Percentiles rank a stretch among this genome's conserved stretches.
phyloP scores from a whole-genome alignment of 2,797 vertebrate genomes.

The Peromyscus eremicus region DNA sequence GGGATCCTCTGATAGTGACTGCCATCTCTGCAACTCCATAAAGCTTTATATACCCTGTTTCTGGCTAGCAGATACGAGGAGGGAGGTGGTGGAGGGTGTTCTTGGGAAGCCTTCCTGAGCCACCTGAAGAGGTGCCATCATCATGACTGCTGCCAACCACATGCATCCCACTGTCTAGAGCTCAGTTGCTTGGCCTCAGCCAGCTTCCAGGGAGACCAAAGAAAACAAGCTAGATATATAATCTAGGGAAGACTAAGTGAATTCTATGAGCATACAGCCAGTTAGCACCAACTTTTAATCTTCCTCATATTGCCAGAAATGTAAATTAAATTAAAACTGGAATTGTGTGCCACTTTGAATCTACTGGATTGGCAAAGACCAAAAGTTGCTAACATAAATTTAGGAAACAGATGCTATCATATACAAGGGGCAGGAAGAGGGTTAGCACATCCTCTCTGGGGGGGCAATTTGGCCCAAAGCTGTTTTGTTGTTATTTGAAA shows the following conservation, averaged over 20 bases:
- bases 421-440: neutral
- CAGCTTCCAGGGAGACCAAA: neutral
- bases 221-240: neutral
- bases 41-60: neutral
- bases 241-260: neutral
- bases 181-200: neutral
- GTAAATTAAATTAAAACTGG: constrained; percentile 46
- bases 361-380: constrained; percentile 37
- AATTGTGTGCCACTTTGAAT: constrained; percentile 13
- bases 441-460: neutral
- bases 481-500: neutral
- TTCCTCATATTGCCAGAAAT: constrained; percentile 34
- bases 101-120: constrained; percentile 1
- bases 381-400: neutral
- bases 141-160: neutral
- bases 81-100: neutral
- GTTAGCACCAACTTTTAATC: neutral
- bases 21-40: neutral
- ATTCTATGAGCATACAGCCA: neutral
- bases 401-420: neutral
- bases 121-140: neutral
- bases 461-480: neutral
- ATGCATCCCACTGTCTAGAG: neutral
- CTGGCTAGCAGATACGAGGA: neutral
- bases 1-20: neutral